Conservation (phyloP, 2,797 vertebrate species). For the Linurgus olivaceus region DNA sequence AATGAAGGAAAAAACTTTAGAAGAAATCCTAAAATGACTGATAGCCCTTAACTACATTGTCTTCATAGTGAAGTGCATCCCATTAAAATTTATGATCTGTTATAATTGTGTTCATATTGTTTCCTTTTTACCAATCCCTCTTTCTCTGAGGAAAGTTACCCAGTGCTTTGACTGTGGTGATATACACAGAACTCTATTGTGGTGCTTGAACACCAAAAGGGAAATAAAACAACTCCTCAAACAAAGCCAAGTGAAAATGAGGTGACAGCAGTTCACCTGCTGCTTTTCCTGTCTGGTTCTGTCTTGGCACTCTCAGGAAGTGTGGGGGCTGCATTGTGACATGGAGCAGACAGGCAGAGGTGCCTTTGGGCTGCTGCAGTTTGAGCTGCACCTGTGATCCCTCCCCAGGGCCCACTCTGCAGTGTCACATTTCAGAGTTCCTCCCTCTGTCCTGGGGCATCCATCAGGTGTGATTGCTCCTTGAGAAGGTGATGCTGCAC, state of each 20-base stretch:
- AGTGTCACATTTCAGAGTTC: accelerated
- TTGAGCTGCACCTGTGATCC: background rate
- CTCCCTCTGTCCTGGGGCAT: background rate
- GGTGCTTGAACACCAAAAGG: background rate
- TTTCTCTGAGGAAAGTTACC: background rate
- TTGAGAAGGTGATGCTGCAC: background rate
- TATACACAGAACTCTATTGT: background rate
- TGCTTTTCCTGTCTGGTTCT: background rate
- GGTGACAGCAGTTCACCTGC: background rate
- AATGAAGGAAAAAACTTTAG: background rate
- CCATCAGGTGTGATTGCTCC: background rate
- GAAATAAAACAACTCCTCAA: background rate
- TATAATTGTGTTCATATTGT: background rate
- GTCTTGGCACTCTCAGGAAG: background rate
- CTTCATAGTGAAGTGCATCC: background rate
- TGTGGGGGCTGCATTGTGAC: background rate
- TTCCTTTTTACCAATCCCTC: background rate
- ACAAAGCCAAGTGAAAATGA: background rate
- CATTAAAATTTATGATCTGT: background rate
- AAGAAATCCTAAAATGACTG: background rate
- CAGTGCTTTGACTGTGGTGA: background rate
- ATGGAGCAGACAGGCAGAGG: accelerated
- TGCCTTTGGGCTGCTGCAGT: background rate
- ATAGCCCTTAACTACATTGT: background rate
- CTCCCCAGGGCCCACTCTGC: background rate